phyloP scores from a whole-genome alignment of 2,888 invertebrate species.

The Sarcophaga rosellei region DNA sequence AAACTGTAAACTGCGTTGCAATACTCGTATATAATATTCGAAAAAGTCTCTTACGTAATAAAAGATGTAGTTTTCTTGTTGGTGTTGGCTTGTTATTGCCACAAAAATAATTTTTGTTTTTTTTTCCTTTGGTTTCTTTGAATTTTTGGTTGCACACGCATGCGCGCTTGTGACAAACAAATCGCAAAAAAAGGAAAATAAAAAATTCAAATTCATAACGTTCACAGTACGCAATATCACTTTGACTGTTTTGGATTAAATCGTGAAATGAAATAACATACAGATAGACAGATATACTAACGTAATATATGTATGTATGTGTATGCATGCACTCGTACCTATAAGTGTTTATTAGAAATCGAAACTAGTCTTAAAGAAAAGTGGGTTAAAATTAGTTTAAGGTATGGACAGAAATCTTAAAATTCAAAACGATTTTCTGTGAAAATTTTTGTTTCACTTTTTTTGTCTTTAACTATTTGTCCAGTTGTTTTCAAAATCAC shows the following conservation, averaged over 20 bases:
- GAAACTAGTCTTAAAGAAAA: slow-evolving; percentile 68
- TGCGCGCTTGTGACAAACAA: slow-evolving; percentile 60
- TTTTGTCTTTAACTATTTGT: neutral
- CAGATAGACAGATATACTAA: neutral
- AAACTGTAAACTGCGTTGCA: neutral
- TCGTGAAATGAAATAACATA: slow-evolving; percentile 7
- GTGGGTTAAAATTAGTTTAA: slow-evolving; percentile 70
- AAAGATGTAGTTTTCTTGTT: slow-evolving; percentile 68
- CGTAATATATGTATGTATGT: slow-evolving; percentile 69
- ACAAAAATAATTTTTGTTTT: slow-evolving; percentile 24
- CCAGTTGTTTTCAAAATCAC: neutral
- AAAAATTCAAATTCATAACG: slow-evolving; percentile 32
- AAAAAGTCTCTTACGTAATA: slow-evolving; percentile 72
- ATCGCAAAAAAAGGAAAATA: slow-evolving; percentile 34
- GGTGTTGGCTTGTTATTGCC: slow-evolving; percentile 43
- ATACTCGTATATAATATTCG: slow-evolving; percentile 53
- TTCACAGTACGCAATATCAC: slow-evolving; percentile 45
- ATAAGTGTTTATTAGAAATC: slow-evolving; percentile 28
- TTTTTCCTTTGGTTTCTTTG: slow-evolving; percentile 1
- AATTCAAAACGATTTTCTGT: neutral
- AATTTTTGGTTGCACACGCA: slow-evolving; percentile 60
- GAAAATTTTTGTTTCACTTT: neutral
- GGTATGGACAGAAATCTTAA: slow-evolving; percentile 29
- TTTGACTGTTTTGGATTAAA: slow-evolving; percentile 35
- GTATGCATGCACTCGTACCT: slow-evolving; percentile 65